phyloP scores from a whole-genome alignment of 2,113 vertebrate species.

The Ranitomeya imitator region DNA sequence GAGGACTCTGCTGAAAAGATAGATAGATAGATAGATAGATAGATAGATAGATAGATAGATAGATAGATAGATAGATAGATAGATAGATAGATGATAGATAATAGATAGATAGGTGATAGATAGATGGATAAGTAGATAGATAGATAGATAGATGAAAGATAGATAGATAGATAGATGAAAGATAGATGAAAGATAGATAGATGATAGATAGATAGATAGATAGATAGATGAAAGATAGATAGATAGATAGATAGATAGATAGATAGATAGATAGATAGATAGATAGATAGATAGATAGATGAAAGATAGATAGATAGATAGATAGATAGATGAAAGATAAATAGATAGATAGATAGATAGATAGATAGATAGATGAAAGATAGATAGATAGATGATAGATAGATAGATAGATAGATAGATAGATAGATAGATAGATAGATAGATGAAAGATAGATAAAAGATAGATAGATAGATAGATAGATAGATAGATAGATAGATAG shows the following conservation, averaged over 20 bases:
- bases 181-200: too few species aligned
- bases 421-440: conserved; percentile 2
- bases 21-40: background rate
- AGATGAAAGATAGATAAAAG: background rate
- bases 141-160: background rate
- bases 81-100: conserved; percentile 4
- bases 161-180: too few species aligned
- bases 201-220: background rate
- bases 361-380: background rate
- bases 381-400: background rate
- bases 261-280: background rate
- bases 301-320: conserved; percentile 11
- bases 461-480: background rate
- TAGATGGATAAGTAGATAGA: background rate
- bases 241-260: background rate
- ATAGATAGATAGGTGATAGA: background rate
- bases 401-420: background rate
- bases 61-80: background rate
- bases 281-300: conserved; percentile 6
- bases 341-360: background rate
- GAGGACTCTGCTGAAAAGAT: too few species aligned
- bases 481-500: background rate
- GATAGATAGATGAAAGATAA: too few species aligned
- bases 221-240: background rate
- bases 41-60: background rate